A percentile compares a stretch with the other conserved stretches of the same genome.
These are phyloP conservation scores for Coranthus polyacanthus DNA, from an alignment of 2,797 vertebrate species.

Conservation along the genomic window DNA sequence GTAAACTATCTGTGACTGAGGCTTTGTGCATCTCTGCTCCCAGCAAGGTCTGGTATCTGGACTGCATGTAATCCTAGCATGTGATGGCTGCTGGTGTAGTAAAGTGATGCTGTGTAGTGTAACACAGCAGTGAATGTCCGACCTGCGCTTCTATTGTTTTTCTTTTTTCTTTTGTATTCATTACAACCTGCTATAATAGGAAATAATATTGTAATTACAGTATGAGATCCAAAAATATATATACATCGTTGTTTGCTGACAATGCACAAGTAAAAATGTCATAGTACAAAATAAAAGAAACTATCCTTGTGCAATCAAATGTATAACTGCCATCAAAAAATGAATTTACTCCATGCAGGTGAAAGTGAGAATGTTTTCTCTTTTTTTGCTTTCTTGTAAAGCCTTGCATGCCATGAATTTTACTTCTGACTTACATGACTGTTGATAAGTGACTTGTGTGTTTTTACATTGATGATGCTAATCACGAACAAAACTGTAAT, in stretches of 20 bases:
- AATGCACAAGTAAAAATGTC: too few relatives aligned
- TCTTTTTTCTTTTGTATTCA: background rate
- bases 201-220: background rate
- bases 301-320: background rate
- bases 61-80: conserved; percentile 40
- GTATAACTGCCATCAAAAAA: background rate
- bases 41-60: conserved; percentile 39
- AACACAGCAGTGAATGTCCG: background rate
- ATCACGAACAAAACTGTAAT: conserved; percentile 7
- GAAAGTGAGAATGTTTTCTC: too few relatives aligned
- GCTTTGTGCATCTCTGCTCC: conserved; percentile 36
- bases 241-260: too few relatives aligned
- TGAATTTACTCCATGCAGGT: too few relatives aligned
- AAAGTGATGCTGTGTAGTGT: too few relatives aligned
- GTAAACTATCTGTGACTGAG: conserved; percentile 15
- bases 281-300: background rate
- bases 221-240: background rate
- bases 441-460: background rate
- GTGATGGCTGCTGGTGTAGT: conserved; percentile 24
- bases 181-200: background rate
- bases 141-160: background rate
- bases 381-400: too few relatives aligned
- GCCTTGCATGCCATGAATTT: too few relatives aligned
- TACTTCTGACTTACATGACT: background rate
- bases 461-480: background rate